Conservation (phyloP, 92 coral and sea anemone species). For the Paragorgia papillata region DNA sequence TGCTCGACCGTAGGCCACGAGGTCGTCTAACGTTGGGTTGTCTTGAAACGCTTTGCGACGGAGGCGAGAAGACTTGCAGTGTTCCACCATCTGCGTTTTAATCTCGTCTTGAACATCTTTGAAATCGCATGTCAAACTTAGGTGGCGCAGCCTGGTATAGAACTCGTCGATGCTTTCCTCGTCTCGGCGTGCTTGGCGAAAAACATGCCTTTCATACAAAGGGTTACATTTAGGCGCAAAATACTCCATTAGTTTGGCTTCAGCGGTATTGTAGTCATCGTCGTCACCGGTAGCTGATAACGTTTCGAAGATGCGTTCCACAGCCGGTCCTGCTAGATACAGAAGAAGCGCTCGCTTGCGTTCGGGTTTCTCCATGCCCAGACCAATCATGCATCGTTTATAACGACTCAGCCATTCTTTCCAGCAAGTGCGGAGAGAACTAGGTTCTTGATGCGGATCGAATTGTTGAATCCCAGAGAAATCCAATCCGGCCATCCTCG, state of each 20-base stretch:
- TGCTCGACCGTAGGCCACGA: not conserved
- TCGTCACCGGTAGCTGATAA: no score
- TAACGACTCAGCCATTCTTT: conserved; percentile 23
- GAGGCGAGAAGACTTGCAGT: conserved; percentile 23
- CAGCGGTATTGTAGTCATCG: conserved; percentile 33
- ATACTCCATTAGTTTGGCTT: conserved; percentile 9
- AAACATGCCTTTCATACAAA: conserved; percentile 37
- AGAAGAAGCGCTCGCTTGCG: no score
- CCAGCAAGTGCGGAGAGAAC: no score
- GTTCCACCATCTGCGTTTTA: conserved; percentile 31
- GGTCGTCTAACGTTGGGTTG: conserved; percentile 5
- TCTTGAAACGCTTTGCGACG: conserved; percentile 29
- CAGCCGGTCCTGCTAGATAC: conserved; percentile 31
- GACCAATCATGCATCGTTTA: conserved; percentile 16
- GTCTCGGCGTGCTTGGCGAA: no score
- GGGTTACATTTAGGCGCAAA: conserved; percentile 21
- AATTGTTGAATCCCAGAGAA: no score
- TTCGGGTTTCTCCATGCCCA: conserved; percentile 8
- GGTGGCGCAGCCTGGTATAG: conserved; percentile 20
- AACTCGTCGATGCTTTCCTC: conserved; percentile 21
- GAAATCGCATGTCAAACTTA: conserved; percentile 37
- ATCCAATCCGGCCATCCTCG: no score
- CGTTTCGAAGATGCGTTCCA: conserved; percentile 21
- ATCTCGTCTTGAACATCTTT: conserved; percentile 15
- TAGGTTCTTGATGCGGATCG: no score